Evolutionary conservation across 2,888 invertebrate species (phyloP).

Genomic region (Eristalis arbustorum): DNA sequence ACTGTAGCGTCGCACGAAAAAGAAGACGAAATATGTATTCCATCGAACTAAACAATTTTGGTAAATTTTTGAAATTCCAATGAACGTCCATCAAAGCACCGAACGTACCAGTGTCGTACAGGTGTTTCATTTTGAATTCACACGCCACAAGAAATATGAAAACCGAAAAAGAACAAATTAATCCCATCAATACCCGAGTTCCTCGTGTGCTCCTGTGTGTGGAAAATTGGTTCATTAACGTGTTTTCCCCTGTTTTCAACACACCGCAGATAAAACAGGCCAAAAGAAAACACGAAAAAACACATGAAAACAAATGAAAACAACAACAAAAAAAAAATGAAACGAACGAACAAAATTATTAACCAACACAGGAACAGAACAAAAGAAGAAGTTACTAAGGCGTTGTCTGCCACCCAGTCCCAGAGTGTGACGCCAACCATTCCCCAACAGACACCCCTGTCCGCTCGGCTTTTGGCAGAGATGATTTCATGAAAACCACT

Average conservation of each 20-base stretch:
- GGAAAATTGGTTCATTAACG: conserved; percentile 35
- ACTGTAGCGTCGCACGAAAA: too few species aligned
- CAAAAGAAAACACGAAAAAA: conserved; percentile 10
- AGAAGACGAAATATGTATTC: not conserved
- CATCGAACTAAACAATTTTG: not conserved
- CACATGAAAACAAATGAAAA: conserved; percentile 1
- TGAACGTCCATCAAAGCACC: not conserved
- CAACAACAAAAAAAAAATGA: not conserved
- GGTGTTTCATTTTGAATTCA: conserved; percentile 46
- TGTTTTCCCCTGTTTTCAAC: conserved; percentile 41
- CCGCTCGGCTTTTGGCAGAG: conserved; percentile 24
- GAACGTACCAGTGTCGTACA: conserved; percentile 27
- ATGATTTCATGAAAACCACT: conserved; percentile 67
- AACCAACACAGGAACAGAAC: conserved; percentile 45
- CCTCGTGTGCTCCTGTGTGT: conserved; percentile 25
- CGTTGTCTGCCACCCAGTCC: conserved; percentile 58
- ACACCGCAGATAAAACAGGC: conserved; percentile 21
- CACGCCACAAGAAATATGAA: conserved; percentile 17
- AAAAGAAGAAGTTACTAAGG: conserved; percentile 46
- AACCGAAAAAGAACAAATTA: conserved; percentile 27
- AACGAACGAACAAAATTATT: conserved; percentile 1
- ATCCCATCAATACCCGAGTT: conserved; percentile 25
- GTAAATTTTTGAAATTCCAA: not conserved
- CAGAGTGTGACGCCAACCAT: conserved; percentile 37
- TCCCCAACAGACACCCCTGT: not conserved